phyloP scores from a whole-genome alignment of 2,113 vertebrate species.

The Melanerpes aurifrons region DNA sequence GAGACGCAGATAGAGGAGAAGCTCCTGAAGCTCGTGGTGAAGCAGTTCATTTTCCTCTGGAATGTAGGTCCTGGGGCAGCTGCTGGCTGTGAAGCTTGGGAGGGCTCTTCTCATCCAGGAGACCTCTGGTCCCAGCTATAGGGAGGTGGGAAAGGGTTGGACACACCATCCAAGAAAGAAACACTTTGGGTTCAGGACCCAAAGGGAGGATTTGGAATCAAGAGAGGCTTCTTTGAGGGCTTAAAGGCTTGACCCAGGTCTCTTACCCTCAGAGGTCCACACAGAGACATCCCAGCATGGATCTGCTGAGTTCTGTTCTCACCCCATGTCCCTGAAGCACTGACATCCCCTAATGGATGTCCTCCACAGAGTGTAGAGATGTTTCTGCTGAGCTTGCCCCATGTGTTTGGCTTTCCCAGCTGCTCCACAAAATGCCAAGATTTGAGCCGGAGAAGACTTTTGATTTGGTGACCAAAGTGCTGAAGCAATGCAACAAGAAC shows the following conservation, averaged over 20 bases:
- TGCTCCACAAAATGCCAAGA: not conserved
- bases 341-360: not conserved
- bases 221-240: not conserved
- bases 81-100: not conserved
- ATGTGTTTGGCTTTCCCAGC: not conserved
- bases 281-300: not conserved
- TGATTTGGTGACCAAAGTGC: slow-evolving; percentile 10
- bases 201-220: not conserved
- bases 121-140: not conserved
- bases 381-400: not conserved
- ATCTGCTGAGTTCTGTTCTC: not conserved
- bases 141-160: not conserved
- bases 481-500: slow-evolving; percentile 28
- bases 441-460: not conserved
- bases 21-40: slow-evolving; percentile 26
- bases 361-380: fast-evolving
- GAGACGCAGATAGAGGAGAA: slow-evolving; percentile 29
- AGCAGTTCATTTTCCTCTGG: slow-evolving; percentile 34
- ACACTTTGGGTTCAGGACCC: not conserved
- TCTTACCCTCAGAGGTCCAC: not conserved
- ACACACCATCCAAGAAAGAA: not conserved
- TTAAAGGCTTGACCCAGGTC: not conserved
- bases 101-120: not conserved
- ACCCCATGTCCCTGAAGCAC: not conserved
- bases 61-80: not conserved